Evolutionary conservation across 2,113 vertebrate genomes (phyloP), one percentile per base, ranked within the genome.

Genomic region (Oncorhynchus mykiss): DNA sequence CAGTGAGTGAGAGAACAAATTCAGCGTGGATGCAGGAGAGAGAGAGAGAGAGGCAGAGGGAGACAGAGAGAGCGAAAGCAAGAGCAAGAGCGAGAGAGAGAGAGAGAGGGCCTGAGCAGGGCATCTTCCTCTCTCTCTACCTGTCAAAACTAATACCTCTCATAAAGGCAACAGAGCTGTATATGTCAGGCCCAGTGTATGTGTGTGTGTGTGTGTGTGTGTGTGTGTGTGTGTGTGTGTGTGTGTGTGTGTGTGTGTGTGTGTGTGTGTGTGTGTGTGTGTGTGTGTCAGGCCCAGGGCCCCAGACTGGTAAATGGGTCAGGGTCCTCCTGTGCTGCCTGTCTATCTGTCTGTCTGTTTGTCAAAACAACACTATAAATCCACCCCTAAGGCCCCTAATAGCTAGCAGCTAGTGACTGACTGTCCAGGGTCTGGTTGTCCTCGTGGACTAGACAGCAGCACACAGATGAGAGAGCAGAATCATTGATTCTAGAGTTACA

Each of bases 321-420:
- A 67, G 65, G 13, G 65, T 29, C 5, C 4, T 31, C 13, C 11
- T 67, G 22, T 25, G n/a, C 65, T 67, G 65, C 25, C 27, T 67
- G 65, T 67, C 27, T 51, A 14, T 51, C 49, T 14, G 49, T 51
- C 49, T 51, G 49, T 0, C 49, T 1, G 49, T 31, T 25, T 34
- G 65, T 67, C 62, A 65, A 65, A 65, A 65, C 62, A 65, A 24
- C 62, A 65, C 24, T 25, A 24, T 27, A 22, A 24, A 65, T 65
- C 13, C 24, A 22, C 24, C 62, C 62, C 16, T 62, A 18, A 8
- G 22, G 39, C 39, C 59, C 18, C 18, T 16, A 22, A 8, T 22
- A 20, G 39, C 39, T 39, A 39, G 12, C 51, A 57, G 51, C 51
- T 20, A 57, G 14, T 13, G 51, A 57, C 51, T 57, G 13, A 57